Evolutionary conservation across 2,113 vertebrate genomes (phyloP), one percentile per base, ranked within the genome.

Genomic region (Platysteira castanea): DNA sequence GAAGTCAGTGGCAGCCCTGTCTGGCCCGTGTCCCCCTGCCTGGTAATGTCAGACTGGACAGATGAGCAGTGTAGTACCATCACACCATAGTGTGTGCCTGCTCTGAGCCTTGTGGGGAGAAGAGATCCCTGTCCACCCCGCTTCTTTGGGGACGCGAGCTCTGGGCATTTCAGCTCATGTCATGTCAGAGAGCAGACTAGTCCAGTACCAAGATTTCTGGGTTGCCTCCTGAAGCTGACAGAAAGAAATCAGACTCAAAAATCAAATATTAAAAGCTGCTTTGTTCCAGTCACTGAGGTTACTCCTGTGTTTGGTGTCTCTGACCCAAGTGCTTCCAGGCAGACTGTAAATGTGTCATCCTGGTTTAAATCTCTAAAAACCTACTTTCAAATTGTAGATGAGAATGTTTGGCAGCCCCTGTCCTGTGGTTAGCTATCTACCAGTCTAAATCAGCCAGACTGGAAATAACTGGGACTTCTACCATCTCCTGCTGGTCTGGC

Each of bases 51-150:
- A 63, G 57, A 27, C 35, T 78, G 47, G 31, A 68, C 0, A 0
- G 33, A 59, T 37, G 56, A 44, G 33, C 37, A 47, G 22, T 54
- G 33, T 28, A 27, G 10, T 52, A 11, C 19, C 56, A 46, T 54
- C 21, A 15, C 27, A 16, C 22, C 10, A 20, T 5, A 19, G 31
- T 0, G 0, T 26, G 27, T 44, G 27, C 50, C 31, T 56, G 37
- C 23, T 31, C 18, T 41, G 65, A 26, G 64, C 33, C 39, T 10
- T 30, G 16, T 30, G 4, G 0, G 0, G 12, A 31, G 6, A 33
- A 27, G 49, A 80, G 44, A 76, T 64, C 27, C 9, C 1, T 35
- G 46, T 39, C 17, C 24, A 60, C 1, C 10, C 12, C 19, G 9
- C 5, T 84, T 52, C 18, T 35, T 9, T 71, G 11, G 35, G 42